Conservation (phyloP, 1,140 invertebrate genomes). For the Drosophila asahinai region DNA sequence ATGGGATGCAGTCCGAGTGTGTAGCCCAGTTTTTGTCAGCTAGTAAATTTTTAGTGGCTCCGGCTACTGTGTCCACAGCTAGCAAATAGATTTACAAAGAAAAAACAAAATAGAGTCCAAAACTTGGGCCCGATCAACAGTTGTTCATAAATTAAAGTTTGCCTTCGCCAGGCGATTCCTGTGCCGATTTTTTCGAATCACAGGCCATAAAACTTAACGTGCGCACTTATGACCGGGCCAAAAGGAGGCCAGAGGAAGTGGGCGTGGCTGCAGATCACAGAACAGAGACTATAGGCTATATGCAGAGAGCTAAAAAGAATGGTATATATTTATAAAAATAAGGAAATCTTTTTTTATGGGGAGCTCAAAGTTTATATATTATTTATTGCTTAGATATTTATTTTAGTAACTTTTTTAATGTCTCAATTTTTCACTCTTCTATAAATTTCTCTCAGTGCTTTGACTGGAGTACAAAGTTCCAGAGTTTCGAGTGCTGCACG, state of each 20-base stretch:
- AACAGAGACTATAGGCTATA: slow-evolving; percentile 10
- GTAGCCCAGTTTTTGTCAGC: slow-evolving; percentile 61
- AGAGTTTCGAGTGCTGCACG: slow-evolving; percentile 41
- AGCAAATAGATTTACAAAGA: slow-evolving; percentile 8
- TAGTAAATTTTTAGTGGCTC: slow-evolving; percentile 60
- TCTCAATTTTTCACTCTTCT: no score
- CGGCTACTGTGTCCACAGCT: slow-evolving; percentile 42
- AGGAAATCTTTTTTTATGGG: no score
- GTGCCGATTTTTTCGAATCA: slow-evolving; percentile 63
- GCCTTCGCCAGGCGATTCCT: slow-evolving; percentile 26
- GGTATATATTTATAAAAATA: background rate
- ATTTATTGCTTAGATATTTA: background rate
- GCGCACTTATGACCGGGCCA: slow-evolving; percentile 62
- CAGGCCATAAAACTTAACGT: slow-evolving; percentile 75
- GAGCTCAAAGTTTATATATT: no score
- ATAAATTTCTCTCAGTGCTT: background rate
- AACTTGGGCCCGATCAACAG: slow-evolving; percentile 50
- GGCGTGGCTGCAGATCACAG: slow-evolving; percentile 16
- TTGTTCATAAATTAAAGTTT: slow-evolving; percentile 65
- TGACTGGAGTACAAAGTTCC: background rate
- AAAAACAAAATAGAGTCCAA: background rate
- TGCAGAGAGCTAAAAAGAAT: background rate
- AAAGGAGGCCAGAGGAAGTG: slow-evolving; percentile 20
- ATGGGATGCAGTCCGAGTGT: slow-evolving; percentile 39
- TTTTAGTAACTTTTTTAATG: background rate